Conservation (phyloP, 2,888 invertebrate species). For the Tenthredo livida region DNA sequence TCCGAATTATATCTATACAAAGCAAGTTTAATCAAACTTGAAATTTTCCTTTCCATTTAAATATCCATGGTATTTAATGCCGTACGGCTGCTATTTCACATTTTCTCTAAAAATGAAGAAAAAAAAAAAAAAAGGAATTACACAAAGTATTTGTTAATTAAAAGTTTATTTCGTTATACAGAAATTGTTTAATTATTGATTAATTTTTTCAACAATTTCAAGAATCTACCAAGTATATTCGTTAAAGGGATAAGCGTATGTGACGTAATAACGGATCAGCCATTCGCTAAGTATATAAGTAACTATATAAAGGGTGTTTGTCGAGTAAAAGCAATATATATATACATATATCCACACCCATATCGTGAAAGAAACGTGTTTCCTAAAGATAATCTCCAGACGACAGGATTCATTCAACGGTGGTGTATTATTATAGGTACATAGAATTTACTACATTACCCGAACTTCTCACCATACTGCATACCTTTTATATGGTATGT, state of each 20-base stretch:
- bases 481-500: background rate
- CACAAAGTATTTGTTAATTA: background rate
- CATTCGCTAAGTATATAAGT: too few relatives aligned
- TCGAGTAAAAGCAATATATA: background rate
- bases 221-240: too few relatives aligned
- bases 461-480: background rate
- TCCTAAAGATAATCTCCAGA: slow-evolving; percentile 1
- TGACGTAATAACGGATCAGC: too few relatives aligned
- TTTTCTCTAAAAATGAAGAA: background rate
- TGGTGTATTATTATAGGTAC: background rate
- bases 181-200: background rate
- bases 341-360: background rate
- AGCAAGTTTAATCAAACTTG: slow-evolving; percentile 3
- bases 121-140: background rate
- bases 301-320: too few relatives aligned
- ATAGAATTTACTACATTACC: background rate
- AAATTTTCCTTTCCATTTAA: background rate
- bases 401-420: background rate
- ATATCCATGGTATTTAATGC: background rate
- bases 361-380: background rate
- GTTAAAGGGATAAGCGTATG: too few relatives aligned
- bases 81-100: background rate
- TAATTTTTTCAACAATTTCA: too few relatives aligned
- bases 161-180: background rate
- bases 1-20: slow-evolving; percentile 23